These are phyloP conservation scores for Corythornis cristatus DNA, from an alignment of 2,113 vertebrate genomes.

Conservation along the genomic window DNA sequence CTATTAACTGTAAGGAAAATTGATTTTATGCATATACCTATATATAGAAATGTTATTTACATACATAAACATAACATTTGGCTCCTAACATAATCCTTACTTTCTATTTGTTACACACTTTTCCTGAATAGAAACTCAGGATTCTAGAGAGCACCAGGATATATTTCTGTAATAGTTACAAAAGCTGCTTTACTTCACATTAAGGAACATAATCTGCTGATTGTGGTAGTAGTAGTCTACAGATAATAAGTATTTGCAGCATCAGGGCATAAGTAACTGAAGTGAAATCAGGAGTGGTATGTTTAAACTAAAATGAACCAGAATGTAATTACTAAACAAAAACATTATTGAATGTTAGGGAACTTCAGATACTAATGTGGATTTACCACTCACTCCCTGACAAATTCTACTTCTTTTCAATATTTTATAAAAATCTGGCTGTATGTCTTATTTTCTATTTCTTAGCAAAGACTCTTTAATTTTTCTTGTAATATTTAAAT, in stretches of 20 bases:
- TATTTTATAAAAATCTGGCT: background rate
- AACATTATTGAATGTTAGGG: background rate
- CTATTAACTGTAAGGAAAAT: background rate
- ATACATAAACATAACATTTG: background rate
- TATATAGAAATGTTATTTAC: background rate
- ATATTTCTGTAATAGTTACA: background rate
- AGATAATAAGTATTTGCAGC: background rate
- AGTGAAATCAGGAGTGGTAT: background rate
- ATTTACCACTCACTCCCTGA: background rate
- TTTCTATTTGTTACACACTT: background rate
- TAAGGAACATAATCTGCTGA: background rate
- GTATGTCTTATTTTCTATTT: background rate
- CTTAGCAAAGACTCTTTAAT: background rate
- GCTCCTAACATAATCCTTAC: background rate
- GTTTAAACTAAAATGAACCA: background rate
- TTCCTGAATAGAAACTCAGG: background rate
- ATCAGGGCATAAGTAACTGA: background rate
- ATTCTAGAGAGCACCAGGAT: background rate
- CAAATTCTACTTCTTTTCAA: background rate
- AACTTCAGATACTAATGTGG: background rate
- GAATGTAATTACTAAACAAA: background rate
- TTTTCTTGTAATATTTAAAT: background rate
- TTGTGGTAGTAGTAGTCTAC: background rate
- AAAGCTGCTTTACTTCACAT: background rate
- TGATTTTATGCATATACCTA: background rate